Conservation (phyloP, 2,797 vertebrate genomes). For the Heterohyrax brucei region DNA sequence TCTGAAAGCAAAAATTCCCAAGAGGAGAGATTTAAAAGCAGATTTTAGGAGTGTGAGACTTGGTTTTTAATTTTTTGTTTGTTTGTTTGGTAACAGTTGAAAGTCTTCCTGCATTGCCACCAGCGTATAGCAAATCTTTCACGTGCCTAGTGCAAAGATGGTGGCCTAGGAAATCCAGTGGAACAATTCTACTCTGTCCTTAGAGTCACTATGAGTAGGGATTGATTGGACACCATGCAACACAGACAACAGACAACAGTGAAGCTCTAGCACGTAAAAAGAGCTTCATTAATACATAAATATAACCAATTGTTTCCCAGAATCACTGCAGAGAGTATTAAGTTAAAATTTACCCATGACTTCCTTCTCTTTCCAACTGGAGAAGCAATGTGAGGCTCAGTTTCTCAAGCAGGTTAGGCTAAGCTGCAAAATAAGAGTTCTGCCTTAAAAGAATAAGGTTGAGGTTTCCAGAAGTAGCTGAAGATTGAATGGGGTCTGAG, state of each 20-base stretch:
- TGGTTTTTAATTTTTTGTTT: not conserved
- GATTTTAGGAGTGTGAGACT: not conserved
- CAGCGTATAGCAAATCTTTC: not conserved
- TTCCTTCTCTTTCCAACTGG: not conserved
- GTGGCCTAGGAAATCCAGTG: no score
- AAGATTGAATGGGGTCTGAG: not conserved
- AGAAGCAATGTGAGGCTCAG: not conserved
- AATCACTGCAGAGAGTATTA: constrained; percentile 25
- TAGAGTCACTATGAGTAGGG: no score
- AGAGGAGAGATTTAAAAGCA: not conserved
- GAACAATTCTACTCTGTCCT: no score
- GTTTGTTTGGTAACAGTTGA: not conserved
- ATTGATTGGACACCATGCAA: no score
- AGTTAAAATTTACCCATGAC: not conserved
- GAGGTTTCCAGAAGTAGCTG: not conserved
- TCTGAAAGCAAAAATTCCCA: not conserved
- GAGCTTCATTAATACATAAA: not conserved
- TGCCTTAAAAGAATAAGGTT: not conserved
- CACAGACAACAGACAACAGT: no score
- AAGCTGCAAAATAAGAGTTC: not conserved
- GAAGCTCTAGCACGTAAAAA: not conserved
- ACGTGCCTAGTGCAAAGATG: not conserved
- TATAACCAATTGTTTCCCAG: not conserved
- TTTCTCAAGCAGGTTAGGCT: not conserved
- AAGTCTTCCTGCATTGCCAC: constrained; percentile 12